Conservation (phyloP, 2,888 invertebrate species). For the Leptinotarsa rubiginosa region DNA sequence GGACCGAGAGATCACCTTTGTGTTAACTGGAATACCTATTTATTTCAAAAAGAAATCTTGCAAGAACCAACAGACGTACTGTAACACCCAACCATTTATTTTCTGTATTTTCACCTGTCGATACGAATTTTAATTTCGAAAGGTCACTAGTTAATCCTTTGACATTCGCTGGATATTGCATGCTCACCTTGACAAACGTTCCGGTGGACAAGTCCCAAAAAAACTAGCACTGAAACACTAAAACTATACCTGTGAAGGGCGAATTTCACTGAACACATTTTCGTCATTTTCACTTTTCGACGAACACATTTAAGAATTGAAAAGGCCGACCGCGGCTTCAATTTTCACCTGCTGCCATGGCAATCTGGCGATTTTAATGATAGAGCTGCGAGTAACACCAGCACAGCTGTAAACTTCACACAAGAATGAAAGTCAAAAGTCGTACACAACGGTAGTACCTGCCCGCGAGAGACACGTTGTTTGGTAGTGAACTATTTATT, state of each 20-base stretch:
- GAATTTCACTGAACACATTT: constrained; percentile 30
- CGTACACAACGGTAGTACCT: constrained; percentile 33
- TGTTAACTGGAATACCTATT: neutral
- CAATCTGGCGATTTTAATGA: constrained; percentile 7
- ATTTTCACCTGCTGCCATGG: constrained; percentile 21
- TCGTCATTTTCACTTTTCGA: constrained; percentile 19
- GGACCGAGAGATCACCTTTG: neutral
- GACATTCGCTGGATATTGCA: constrained; percentile 16
- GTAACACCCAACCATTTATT: neutral
- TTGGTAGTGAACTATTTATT: constrained; percentile 39
- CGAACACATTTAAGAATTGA: constrained; percentile 33
- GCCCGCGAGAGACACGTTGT: constrained; percentile 36
- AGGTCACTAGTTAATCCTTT: constrained; percentile 5
- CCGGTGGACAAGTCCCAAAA: constrained; percentile 32
- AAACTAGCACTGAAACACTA: constrained; percentile 29
- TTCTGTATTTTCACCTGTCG: neutral
- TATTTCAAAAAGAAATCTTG: neutral
- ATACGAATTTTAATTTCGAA: neutral
- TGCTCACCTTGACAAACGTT: constrained; percentile 33
- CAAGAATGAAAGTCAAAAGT: constrained; percentile 21
- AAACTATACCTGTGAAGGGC: constrained; percentile 25
- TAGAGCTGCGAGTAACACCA: neutral
- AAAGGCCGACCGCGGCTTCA: constrained; percentile 5
- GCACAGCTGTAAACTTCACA: constrained; percentile 8
- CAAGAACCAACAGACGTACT: neutral